Evolutionary conservation across 2,797 vertebrate genomes (phyloP).

Genomic region (Gobionotothen gibberifrons): DNA sequence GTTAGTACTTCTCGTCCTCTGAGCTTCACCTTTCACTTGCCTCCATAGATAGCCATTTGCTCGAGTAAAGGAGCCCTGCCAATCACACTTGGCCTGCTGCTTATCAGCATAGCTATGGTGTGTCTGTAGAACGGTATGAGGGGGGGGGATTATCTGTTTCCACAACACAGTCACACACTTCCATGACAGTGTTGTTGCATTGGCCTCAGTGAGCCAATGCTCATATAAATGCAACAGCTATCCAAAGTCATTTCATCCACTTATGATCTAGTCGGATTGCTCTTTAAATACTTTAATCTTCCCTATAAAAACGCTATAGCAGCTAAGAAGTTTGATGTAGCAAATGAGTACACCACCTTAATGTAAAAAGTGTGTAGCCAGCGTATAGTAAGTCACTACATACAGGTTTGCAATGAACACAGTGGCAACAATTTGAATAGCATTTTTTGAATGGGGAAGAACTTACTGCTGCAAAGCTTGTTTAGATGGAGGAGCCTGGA

Average conservation of each 20-base stretch:
- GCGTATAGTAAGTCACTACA: slow-evolving; percentile 13
- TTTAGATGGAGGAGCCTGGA: slow-evolving; percentile 54
- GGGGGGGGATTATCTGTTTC: slow-evolving; percentile 36
- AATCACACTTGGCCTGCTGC: slow-evolving; percentile 41
- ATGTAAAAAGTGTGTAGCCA: neutral
- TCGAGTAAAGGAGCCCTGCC: slow-evolving; percentile 11
- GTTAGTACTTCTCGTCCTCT: slow-evolving; percentile 43
- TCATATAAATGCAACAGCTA: neutral
- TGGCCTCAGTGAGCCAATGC: neutral
- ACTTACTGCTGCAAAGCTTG: slow-evolving; percentile 24
- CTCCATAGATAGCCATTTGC: slow-evolving; percentile 58
- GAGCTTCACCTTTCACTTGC: slow-evolving; percentile 44
- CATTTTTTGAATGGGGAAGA: slow-evolving; percentile 12
- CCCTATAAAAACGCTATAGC: neutral
- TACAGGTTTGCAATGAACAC: slow-evolving; percentile 4
- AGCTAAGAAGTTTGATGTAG: neutral
- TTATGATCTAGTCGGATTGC: neutral
- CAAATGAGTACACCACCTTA: neutral
- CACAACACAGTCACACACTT: slow-evolving; percentile 12
- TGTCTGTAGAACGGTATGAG: slow-evolving; percentile 43
- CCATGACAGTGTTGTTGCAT: neutral
- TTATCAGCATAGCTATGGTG: slow-evolving; percentile 48
- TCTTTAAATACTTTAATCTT: neutral
- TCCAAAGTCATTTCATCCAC: neutral
- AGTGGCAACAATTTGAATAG: slow-evolving; percentile 7